Evolutionary conservation across 1,140 invertebrate species (phyloP).

Genomic region (Atta texana): DNA sequence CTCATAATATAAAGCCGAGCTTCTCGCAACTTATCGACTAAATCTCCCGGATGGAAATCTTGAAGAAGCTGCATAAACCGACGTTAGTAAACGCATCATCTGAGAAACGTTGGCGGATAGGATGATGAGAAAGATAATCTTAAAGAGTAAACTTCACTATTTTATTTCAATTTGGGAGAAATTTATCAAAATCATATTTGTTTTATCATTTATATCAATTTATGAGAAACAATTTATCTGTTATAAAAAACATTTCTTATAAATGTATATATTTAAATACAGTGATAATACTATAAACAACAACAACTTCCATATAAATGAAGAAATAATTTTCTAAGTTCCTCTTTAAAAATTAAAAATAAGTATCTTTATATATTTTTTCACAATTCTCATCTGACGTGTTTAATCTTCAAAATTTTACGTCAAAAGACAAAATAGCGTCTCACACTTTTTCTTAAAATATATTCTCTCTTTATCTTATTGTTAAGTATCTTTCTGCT

Average conservation of each 20-base stretch:
- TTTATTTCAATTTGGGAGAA: not conserved
- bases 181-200: not conserved
- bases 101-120: constrained; percentile 16
- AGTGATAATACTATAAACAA: not conserved
- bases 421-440: not conserved
- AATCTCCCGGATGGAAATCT: constrained; percentile 50
- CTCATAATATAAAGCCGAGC: constrained; percentile 55
- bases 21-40: constrained; percentile 60
- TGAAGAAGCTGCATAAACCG: constrained; percentile 42
- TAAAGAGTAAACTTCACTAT: constrained; percentile 3
- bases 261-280: not conserved
- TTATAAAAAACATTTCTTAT: not conserved
- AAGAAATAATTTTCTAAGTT: not conserved
- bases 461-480: not conserved
- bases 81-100: constrained; percentile 42
- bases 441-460: not conserved
- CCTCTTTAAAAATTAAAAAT: not conserved
- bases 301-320: not conserved
- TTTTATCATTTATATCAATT: not conserved
- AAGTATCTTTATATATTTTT: not conserved
- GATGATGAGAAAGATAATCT: constrained; percentile 28
- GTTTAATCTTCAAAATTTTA: not conserved
- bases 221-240: not conserved
- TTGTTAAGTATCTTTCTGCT: not conserved
- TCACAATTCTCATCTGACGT: not conserved